Evolutionary conservation across 1,140 invertebrate genomes (phyloP).

Genomic region (Sminthurinus signatus): DNA sequence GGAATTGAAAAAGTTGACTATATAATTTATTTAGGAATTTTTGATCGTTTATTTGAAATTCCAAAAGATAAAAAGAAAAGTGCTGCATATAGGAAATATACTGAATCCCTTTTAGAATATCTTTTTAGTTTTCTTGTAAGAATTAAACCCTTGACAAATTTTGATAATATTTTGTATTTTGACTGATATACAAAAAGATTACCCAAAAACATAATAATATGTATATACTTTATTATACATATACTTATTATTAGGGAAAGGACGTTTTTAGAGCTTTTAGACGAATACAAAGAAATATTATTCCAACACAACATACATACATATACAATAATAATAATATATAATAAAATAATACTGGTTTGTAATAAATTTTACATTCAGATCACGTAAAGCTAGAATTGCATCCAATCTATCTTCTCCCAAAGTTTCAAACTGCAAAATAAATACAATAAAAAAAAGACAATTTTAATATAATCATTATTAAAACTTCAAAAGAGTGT

Average conservation of each 20-base stretch:
- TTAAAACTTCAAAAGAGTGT: no score
- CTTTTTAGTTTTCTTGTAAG: constrained; percentile 74
- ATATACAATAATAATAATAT: no score
- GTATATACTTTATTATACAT: constrained; percentile 7
- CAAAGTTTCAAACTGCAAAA: no score
- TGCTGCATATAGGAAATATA: constrained; percentile 83
- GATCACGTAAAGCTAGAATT: no score
- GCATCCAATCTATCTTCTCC: no score
- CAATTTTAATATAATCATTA: no score
- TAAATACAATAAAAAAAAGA: no score
- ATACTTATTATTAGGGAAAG: constrained; percentile 6
- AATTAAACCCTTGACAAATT: constrained; percentile 85
- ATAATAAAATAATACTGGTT: no score
- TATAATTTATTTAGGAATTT: constrained; percentile 85
- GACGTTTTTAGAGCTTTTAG: neutral
- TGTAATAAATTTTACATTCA: no score
- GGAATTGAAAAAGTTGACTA: constrained; percentile 97
- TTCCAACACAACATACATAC: no score
- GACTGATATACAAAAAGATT: constrained; percentile 69
- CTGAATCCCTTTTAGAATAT: constrained; percentile 79
- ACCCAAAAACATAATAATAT: constrained; percentile 81
- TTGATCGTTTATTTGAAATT: constrained; percentile 95
- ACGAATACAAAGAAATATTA: no score
- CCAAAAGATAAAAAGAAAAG: constrained; percentile 84
- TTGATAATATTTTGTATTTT: constrained; percentile 76